Evolutionary conservation across 2,797 vertebrate genomes (phyloP), one percentile per base, ranked within the genome.

Genomic region (Clarias platycephalus): DNA sequence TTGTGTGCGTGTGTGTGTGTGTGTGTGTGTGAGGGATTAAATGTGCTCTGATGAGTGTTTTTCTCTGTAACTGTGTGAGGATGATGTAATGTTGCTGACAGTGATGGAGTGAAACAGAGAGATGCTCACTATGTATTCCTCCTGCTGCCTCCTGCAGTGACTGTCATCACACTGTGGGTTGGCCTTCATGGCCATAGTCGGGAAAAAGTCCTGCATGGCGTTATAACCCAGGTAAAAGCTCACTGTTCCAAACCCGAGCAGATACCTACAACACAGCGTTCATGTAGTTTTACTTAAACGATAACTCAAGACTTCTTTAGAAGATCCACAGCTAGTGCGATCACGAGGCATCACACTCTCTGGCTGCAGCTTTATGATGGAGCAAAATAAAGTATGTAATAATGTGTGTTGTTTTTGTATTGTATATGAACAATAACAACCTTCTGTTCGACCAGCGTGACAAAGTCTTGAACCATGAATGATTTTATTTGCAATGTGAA

Each of bases 171-270:
- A 99, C 9, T 97, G 96, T 77, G 96, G 96, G 90, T 99, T 99
- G 81, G 98, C 95, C 90, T 97, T 99, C 97, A 99, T 97, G 22
- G 94, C 87, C 98, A 99, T 98, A 55, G 94, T 94, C 77, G 98
- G 98, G 77, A 99, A 99, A 91, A 98, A 99, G 92, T 99, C 98
- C 88, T 98, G 96, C 97, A 99, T 97, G 0, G 98, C 98, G 6
- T 99, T 99, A 91, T 99, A 99, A 84, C 98, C 98, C 24, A 99
- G 95, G 89, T 99, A 99, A 88, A 97, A 96, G 92, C 97, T 99
- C 87, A 99, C 97, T 0, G 94, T 96, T 26, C 98, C 98, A 84
- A 99, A 99, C 89, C 96, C 93, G 88, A 99, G 91, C 81, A 99
- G 91, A 91, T 96, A 98, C 86, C 98, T 99, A 86, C 20, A 85